Evolutionary conservation across 37 sponge, comb jelly and placozoan species (phyloP), one percentile per base, ranked within the genome.

Genomic region (Aphrocallistes beatrix): DNA sequence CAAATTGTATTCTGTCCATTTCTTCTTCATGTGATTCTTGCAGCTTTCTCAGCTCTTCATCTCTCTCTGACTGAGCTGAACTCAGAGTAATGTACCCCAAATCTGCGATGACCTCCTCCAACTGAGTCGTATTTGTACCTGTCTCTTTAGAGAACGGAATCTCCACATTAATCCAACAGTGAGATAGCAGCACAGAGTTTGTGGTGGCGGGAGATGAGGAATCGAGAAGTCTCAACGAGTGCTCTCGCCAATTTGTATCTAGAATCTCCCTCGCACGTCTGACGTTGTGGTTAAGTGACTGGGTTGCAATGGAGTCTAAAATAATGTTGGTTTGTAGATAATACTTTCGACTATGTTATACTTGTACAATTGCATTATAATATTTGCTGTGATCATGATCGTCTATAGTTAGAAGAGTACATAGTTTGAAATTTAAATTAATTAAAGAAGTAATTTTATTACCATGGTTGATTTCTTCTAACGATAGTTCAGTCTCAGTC

Each of bases 151-250:
- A 25, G n/a, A 60, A 60, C 17, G 10, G 28, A 3, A 19, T 3
- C 75, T 60, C n/a, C 75, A 60, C 75, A 60, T 60, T 60, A 19
- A 60, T 6, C 75, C 75, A 60, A 13, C 75, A 60, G 34, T 60
- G 34, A 13, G 75, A 60, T 1, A 60, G 34, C 28, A 13, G 21
- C n/a, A 60, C n/a, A 19, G 32, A 32, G 17, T 19, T 28, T 19
- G 32, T 19, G 34, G 75, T 6, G 25, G 10, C 3, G 8, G n/a
- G 32, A 60, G 75, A 32, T 30, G 25, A 21, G 3, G 21, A 60
- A 30, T 60, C 75, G 10, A 60, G 34, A 19, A 30, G 17, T 13
- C n/a, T 60, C n/a, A 60, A 60, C 6, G 25, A 6, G 75, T 32
- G n/a, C 6, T 60, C 34, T 60, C 34, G 6, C 75, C 75, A 60